Evolutionary conservation across 2,797 vertebrate genomes (phyloP), one percentile per base, ranked within the genome.

Genomic region (Xiphorhynchus erythropygius): DNA sequence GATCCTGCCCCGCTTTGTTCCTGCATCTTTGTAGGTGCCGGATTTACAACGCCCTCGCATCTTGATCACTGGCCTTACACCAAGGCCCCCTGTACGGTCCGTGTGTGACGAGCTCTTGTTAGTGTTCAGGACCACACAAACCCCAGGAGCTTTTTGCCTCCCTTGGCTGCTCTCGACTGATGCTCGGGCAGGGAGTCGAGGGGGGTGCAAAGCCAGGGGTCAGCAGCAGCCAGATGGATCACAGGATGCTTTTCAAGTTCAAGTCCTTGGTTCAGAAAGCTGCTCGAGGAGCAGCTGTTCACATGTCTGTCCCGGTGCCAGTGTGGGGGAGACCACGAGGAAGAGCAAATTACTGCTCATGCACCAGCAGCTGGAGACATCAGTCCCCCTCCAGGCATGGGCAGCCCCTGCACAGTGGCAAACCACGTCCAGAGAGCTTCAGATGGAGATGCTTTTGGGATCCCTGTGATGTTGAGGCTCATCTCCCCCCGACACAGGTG

Each of bases 1-100:
- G 90, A 93, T 96, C 74, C 63, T 94, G 87, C 77, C 90, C 75
- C 0, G 60, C 67, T 95, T 81, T 89, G 89, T 64, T 90, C 91
- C 90, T 60, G 10, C 82, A 33, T 21, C 95, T 97, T 53, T 92
- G 85, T 93, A 91, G 92, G 91, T 16, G 16, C 30, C 3, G 27
- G 74, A 62, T 96, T 97, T 90, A 77, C 93, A 90, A 37, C 18
- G 27, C 82, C 69, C 73, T 89, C 7, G n/a, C 27, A 4, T 21
- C 89, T 73, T 56, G 71, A 79, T 90, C 87, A 3, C 68, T n/a
- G 69, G 74, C 75, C 90, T 46, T 25, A 53, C 83, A 39, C 21
- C 21, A 1, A 73, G 15, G 5, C 85, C 71, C 23, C 13, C 81
- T 19, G 83, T 28, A 15, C 55, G 0, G 9, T 4, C 41, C 3